Evolutionary conservation across 1,140 invertebrate genomes (phyloP).

Genomic region (Vanessa tameamea): DNA sequence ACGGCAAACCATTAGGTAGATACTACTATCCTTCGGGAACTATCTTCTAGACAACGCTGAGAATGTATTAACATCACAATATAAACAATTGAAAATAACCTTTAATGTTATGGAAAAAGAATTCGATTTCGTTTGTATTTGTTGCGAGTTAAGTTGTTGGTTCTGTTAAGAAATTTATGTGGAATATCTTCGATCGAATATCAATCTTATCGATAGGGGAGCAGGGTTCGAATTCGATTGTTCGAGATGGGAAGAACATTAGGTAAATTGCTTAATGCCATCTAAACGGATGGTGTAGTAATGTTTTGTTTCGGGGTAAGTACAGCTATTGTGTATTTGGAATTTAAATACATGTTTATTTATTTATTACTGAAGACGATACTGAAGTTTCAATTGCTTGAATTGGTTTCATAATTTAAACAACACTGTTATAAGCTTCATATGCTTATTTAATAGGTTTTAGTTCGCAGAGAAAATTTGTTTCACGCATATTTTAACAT

Average conservation of each 20-base stretch:
- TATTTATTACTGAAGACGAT: conserved; percentile 21
- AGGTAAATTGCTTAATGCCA: conserved; percentile 72
- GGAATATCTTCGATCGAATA: conserved; percentile 47
- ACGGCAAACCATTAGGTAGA: conserved; percentile 75
- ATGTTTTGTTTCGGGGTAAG: conserved; percentile 61
- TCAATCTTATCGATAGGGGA: conserved; percentile 46
- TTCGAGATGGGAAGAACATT: conserved; percentile 47
- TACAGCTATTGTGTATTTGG: conserved; percentile 37
- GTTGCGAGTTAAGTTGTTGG: conserved; percentile 35
- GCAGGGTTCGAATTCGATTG: conserved; percentile 43
- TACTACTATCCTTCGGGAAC: conserved; percentile 68
- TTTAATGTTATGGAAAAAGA: conserved; percentile 28
- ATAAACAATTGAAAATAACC: conserved; percentile 30
- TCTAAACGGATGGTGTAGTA: conserved; percentile 57
- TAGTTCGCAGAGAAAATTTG: too few species aligned
- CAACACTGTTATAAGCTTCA: background rate
- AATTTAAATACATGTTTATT: conserved; percentile 43
- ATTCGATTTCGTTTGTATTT: conserved; percentile 27
- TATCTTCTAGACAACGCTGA: conserved; percentile 44
- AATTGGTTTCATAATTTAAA: background rate
- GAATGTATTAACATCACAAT: conserved; percentile 39
- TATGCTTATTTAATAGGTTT: too few species aligned
- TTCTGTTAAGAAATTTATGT: background rate
- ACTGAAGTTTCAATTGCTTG: background rate
- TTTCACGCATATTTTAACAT: too few species aligned